These are phyloP conservation scores for Zele albiditarsus DNA, from an alignment of 2,888 invertebrate genomes.

Conservation along the genomic window DNA sequence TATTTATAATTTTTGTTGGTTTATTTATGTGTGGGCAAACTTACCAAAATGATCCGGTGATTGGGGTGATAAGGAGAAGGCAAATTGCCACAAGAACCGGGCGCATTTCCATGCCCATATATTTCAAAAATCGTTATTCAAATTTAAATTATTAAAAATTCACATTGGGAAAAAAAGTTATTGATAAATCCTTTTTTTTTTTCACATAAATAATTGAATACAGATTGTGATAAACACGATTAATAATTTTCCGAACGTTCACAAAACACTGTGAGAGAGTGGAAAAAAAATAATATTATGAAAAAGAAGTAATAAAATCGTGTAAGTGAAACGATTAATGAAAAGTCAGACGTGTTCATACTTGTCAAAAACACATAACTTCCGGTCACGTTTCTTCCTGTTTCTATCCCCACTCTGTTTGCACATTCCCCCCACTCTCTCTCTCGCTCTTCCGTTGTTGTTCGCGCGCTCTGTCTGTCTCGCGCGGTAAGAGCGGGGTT, in stretches of 20 bases:
- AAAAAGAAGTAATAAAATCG: background rate
- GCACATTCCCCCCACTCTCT: constrained; percentile 7
- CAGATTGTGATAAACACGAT: too few relatives aligned
- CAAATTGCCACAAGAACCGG: constrained; percentile 87
- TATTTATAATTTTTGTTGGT: background rate
- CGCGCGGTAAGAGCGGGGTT: constrained; percentile 9
- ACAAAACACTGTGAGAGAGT: constrained; percentile 49
- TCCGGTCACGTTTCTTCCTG: constrained; percentile 20
- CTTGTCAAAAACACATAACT: constrained; percentile 5
- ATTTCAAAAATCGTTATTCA: too few relatives aligned
- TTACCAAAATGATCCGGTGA: constrained; percentile 92
- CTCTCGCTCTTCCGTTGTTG: background rate
- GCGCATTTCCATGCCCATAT: constrained; percentile 77
- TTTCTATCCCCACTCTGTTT: constrained; percentile 10
- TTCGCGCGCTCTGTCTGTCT: background rate
- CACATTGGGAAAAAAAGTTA: too few relatives aligned
- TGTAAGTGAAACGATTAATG: background rate
- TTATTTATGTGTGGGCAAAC: constrained; percentile 68
- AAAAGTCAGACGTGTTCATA: background rate
- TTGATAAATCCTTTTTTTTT: too few relatives aligned
- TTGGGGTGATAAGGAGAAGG: constrained; percentile 90
- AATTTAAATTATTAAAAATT: too few relatives aligned
- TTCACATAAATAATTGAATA: too few relatives aligned
- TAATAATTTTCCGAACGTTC: too few relatives aligned
- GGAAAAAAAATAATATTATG: constrained; percentile 17